Conservation (phyloP, 2,797 vertebrate species). For the Sebastolobus altivelis region DNA sequence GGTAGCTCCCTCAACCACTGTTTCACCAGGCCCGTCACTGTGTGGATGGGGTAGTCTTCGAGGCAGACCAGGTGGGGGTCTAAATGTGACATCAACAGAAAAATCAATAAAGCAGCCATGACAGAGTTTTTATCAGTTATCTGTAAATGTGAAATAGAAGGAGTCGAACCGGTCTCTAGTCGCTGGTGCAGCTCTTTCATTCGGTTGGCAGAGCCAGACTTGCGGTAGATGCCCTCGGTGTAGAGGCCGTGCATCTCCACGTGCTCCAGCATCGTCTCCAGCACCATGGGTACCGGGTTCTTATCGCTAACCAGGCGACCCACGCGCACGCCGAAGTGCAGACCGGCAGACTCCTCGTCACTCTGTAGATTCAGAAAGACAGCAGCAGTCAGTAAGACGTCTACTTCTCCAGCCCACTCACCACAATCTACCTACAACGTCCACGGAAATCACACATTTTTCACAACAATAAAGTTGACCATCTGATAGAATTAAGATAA, state of each 20-base stretch:
- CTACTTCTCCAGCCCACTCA: not conserved
- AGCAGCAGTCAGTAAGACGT: not conserved
- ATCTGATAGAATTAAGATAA: not conserved
- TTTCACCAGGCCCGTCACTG: constrained; percentile 95
- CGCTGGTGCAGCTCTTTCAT: constrained; percentile 94
- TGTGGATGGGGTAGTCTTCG: constrained; percentile 96
- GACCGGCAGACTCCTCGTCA: constrained; percentile 85
- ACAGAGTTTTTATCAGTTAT: not conserved
- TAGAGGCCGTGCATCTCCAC: constrained; percentile 98
- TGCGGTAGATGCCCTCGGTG: constrained; percentile 98
- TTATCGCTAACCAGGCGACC: constrained; percentile 89
- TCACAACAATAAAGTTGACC: not conserved
- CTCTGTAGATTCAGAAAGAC: constrained; percentile 76
- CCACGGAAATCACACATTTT: not conserved
- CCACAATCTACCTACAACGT: not conserved
- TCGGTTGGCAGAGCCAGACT: constrained; percentile 96
- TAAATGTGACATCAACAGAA: constrained; percentile 60
- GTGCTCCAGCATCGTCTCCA: constrained; percentile 95
- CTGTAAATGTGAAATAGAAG: not conserved
- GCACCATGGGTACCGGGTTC: constrained; percentile 91
- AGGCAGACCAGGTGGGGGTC: constrained; percentile 89
- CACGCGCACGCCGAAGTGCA: constrained; percentile 93
- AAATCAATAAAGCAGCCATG: not conserved
- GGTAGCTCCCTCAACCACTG: constrained; percentile 97
- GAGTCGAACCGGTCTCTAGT: constrained; percentile 88